phyloP scores from a whole-genome alignment of 2,797 vertebrate genomes.

The Scomberomorus guttatus region DNA sequence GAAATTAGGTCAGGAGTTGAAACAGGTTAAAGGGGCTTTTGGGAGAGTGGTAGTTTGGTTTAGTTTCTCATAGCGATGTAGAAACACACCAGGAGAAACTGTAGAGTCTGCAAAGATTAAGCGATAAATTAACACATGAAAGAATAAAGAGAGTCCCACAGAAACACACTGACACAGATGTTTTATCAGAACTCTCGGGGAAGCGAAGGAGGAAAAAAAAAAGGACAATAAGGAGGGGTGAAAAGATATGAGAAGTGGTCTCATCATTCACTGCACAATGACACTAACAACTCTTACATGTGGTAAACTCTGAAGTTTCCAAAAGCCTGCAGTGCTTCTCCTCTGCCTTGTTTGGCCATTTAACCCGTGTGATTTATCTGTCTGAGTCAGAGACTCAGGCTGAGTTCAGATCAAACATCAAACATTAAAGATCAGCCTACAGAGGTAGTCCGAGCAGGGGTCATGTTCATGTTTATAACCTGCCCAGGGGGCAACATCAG shows the following conservation, averaged over 20 bases:
- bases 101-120: constrained; percentile 43
- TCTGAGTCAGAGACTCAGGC: constrained; percentile 47
- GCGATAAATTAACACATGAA: constrained; percentile 54
- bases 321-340: constrained; percentile 46
- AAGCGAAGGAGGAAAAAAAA: constrained; percentile 20
- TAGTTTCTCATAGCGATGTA: constrained; percentile 60
- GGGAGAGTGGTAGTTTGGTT: constrained; percentile 60
- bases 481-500: constrained; percentile 25
- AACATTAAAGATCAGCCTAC: constrained; percentile 40
- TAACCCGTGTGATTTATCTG: constrained; percentile 58
- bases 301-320: constrained; percentile 58
- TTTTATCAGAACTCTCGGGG: constrained; percentile 46
- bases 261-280: constrained; percentile 53
- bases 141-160: constrained; percentile 38
- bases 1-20: constrained; percentile 82
- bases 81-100: constrained; percentile 41
- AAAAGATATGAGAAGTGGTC: constrained; percentile 54
- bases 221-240: constrained; percentile 34
- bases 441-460: constrained; percentile 38
- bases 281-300: constrained; percentile 68
- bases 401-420: constrained; percentile 48
- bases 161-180: constrained; percentile 41
- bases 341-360: constrained; percentile 58
- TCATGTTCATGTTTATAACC: constrained; percentile 54
- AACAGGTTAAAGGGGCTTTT: constrained; percentile 74